Evolutionary conservation across 2,888 invertebrate genomes (phyloP), one percentile per base, ranked within the genome.

Genomic region (Cryptocephalus primarius): DNA sequence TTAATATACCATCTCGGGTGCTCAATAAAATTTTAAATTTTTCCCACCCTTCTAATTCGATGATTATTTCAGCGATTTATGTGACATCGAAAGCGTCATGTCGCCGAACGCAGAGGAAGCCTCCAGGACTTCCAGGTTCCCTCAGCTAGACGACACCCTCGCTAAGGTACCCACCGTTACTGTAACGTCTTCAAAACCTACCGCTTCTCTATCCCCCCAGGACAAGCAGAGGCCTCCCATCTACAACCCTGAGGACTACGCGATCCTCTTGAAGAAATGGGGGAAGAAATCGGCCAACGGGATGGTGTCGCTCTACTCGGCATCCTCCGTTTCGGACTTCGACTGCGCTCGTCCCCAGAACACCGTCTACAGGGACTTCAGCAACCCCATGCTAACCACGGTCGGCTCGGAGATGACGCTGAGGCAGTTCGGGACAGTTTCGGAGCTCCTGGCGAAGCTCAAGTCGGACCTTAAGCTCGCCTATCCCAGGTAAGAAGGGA

Each of bases 231-330:
- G 89, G 39, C 89, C 91, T 32, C 91, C 91, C 0, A 83, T 90
- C 12, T 91, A 90, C 75, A 91, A 91, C 65, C 85, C 91, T 0
- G 91, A 92, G 66, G 91, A 91, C 68, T 92, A 91, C 67, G 85
- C 84, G 4, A 74, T 80, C 4, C 85, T 87, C 1, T 69, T 90
- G 51, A 81, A 83, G 64, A 87, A 88, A 76, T 88, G 86, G 80
- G 85, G 85, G 49, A 78, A 80, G 61, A 80, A 82, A 58, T 73
- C 76, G 2, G 65, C 75, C 13, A 75, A 74, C 6, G 59, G 61
- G 13, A 51, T 63, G 4, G 61, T 63, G 32, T 55, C 61, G 14
- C 53, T 70, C 2, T 70, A 70, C 48, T 54, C 62, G 1, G 62
- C 53, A 32, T 55, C 62, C 8, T 52, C 55, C 13, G 63, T 58